These are phyloP conservation scores for Sebastes hubbsi DNA, from an alignment of 2,797 vertebrate genomes.

Conservation along the genomic window DNA sequence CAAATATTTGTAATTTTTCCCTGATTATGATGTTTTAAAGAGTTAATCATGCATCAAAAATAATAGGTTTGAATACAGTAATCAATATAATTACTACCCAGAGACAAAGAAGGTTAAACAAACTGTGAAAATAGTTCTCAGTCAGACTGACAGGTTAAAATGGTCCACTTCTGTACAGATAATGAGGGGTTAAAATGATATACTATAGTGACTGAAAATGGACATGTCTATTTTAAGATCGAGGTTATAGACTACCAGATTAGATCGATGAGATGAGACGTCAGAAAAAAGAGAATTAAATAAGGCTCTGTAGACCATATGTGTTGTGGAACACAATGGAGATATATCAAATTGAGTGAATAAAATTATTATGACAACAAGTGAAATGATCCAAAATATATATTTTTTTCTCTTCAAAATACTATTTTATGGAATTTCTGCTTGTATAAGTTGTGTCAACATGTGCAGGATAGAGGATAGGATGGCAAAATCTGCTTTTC, in stretches of 20 bases:
- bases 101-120: not conserved
- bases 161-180: not conserved
- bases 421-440: not conserved
- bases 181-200: conserved; percentile 8
- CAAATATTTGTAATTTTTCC: not conserved
- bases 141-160: not conserved
- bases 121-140: not conserved
- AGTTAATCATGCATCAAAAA: not conserved
- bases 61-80: not conserved
- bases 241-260: conserved; percentile 13
- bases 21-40: not conserved
- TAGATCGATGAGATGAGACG: conserved; percentile 7
- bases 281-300: not conserved
- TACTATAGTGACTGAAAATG: conserved; percentile 32
- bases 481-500: not conserved
- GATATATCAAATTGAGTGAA: not conserved
- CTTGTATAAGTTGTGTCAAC: not conserved
- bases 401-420: not conserved
- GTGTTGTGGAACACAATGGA: not conserved
- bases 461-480: not conserved
- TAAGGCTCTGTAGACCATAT: not conserved
- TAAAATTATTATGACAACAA: not conserved
- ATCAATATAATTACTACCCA: not conserved
- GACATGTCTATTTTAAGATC: conserved; percentile 30
- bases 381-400: not conserved